Conservation (phyloP, 2,797 vertebrate species). For the Pantherophis alleghaniensis region DNA sequence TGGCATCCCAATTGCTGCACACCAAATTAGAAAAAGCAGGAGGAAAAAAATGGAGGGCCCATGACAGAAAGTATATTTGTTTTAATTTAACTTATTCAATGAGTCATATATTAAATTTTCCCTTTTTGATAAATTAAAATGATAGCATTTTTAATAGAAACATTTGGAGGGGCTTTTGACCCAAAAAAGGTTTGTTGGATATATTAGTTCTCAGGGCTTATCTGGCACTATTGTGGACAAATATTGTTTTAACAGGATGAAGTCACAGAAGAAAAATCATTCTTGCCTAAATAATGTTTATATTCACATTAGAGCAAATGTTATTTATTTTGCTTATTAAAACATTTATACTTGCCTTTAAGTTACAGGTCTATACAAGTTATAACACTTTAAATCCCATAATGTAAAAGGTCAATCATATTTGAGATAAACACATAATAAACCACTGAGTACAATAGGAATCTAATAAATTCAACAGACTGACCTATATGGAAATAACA, state of each 20-base stretch:
- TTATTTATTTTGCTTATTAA: neutral
- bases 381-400: neutral
- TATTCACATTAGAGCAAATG: neutral
- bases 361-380: neutral
- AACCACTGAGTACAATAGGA: neutral
- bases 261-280: neutral
- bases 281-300: neutral
- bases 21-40: neutral
- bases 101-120: neutral
- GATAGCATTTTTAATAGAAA: neutral
- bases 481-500: neutral
- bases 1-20: neutral
- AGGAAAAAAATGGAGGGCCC: neutral
- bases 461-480: neutral
- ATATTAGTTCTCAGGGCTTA: neutral
- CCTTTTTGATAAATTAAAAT: neutral
- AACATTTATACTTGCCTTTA: neutral
- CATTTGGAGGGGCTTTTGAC: neutral
- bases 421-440: neutral
- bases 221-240: conserved; percentile 10
- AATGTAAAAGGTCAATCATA: neutral
- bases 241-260: neutral
- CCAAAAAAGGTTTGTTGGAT: neutral
- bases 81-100: neutral
- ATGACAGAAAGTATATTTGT: neutral